Evolutionary conservation across 2,113 vertebrate species (phyloP).

Genomic region (Charadrius vociferus): DNA sequence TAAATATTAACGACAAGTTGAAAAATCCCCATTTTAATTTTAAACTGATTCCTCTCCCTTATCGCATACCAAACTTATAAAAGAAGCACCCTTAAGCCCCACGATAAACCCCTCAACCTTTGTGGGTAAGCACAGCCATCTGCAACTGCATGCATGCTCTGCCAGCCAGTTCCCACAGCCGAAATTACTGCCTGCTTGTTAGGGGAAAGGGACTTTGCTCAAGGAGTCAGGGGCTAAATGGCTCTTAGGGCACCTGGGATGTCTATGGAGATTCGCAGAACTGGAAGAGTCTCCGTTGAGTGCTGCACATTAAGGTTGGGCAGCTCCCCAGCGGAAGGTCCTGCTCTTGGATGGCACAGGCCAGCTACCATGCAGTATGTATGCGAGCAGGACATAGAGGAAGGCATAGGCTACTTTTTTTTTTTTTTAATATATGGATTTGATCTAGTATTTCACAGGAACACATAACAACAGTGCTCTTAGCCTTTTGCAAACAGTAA

Average conservation of each 20-base stretch:
- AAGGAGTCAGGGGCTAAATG: not conserved
- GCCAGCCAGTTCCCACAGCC: constrained; percentile 13
- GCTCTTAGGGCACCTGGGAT: not conserved
- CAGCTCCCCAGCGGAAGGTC: not conserved
- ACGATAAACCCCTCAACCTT: not conserved
- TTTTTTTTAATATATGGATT: not conserved
- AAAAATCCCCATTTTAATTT: constrained; percentile 56
- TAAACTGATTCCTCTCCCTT: not conserved
- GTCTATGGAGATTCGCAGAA: not conserved
- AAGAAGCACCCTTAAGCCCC: not conserved
- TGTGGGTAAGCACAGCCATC: not conserved
- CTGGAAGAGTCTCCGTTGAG: not conserved
- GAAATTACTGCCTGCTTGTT: not conserved
- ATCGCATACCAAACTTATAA: not conserved
- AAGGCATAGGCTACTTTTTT: not conserved
- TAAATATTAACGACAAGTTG: constrained; percentile 3
- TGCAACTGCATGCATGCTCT: not conserved
- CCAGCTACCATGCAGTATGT: not conserved
- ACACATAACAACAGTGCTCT: not conserved
- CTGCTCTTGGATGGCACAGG: fast-evolving
- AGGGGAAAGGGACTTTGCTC: not conserved
- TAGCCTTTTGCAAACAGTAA: not conserved
- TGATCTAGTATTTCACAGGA: not conserved
- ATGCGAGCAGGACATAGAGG: not conserved
- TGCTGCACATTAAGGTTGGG: not conserved